These are phyloP conservation scores for Trematomus bernacchii DNA, from an alignment of 2,797 vertebrate genomes.

Conservation along the genomic window DNA sequence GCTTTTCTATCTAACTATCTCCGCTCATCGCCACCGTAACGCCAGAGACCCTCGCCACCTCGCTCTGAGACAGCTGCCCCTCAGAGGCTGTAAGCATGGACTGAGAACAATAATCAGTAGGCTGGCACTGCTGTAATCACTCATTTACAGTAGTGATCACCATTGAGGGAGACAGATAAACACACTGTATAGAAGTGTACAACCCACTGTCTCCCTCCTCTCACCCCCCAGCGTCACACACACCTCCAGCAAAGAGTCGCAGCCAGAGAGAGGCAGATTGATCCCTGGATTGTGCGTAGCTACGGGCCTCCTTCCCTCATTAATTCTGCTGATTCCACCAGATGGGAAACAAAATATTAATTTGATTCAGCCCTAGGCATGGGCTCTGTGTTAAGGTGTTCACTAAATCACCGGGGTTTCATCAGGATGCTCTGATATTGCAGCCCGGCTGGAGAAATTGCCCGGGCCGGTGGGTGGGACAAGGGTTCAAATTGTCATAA, in stretches of 20 bases:
- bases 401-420: constrained; percentile 95
- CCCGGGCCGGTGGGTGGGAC: constrained; percentile 82
- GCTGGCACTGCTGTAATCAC: constrained; percentile 77
- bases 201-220: constrained; percentile 58
- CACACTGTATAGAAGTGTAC: constrained; percentile 69
- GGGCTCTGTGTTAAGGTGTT: constrained; percentile 95
- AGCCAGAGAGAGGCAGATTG: constrained; percentile 90
- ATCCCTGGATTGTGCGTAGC: constrained; percentile 90
- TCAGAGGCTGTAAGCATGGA: constrained; percentile 80
- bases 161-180: constrained; percentile 72
- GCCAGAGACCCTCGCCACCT: constrained; percentile 41
- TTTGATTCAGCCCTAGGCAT: constrained; percentile 99
- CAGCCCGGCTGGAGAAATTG: constrained; percentile 90
- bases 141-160: constrained; percentile 83
- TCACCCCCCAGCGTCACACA: constrained; percentile 47
- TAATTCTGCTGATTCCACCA: constrained; percentile 99
- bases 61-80: constrained; percentile 71
- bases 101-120: constrained; percentile 73
- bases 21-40: constrained; percentile 49
- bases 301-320: constrained; percentile 95
- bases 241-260: constrained; percentile 87
- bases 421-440: constrained; percentile 90
- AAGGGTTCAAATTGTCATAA: constrained; percentile 97
- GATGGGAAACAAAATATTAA: constrained; percentile 99
- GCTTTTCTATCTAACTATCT: constrained; percentile 58